These are phyloP conservation scores for Nemapogon koenigi DNA, from an alignment of 2,888 invertebrate species.

Conservation along the genomic window DNA sequence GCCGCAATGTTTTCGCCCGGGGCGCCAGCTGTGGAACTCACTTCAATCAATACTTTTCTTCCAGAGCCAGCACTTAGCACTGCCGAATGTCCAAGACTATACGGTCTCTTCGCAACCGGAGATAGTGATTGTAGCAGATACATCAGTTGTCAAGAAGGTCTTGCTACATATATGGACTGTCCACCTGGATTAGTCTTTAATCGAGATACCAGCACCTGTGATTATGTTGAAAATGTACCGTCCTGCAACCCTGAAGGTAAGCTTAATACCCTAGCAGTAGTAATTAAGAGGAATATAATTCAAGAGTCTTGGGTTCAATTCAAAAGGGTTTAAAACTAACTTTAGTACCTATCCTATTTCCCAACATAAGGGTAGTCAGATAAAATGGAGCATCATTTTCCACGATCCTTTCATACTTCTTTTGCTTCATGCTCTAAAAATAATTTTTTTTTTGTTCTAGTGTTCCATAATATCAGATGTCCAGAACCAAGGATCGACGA, in stretches of 20 bases:
- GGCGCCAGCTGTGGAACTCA: no score
- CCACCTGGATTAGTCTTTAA: constrained; percentile 39
- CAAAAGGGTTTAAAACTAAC: no score
- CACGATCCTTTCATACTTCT: no score
- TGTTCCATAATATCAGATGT: constrained; percentile 26
- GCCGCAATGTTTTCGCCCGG: no score
- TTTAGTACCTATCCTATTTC: no score
- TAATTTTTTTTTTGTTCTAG: constrained; percentile 12
- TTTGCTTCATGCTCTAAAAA: no score
- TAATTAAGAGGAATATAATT: no score
- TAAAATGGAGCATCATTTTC: no score
- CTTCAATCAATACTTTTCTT: neutral
- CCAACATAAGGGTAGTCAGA: no score
- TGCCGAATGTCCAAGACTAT: constrained; percentile 22
- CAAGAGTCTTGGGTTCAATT: no score
- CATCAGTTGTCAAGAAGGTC: constrained; percentile 33
- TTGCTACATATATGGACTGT: constrained; percentile 32
- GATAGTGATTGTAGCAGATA: constrained; percentile 34
- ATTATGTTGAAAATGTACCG: constrained; percentile 41
- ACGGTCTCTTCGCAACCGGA: constrained; percentile 30
- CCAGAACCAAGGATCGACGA: constrained; percentile 19
- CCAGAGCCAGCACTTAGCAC: constrained; percentile 13
- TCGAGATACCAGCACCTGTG: constrained; percentile 24
- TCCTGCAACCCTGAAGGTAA: constrained; percentile 32
- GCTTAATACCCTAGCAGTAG: no score